Conservation (phyloP, 2,113 vertebrate genomes). For the Ploceus nigricollis region DNA sequence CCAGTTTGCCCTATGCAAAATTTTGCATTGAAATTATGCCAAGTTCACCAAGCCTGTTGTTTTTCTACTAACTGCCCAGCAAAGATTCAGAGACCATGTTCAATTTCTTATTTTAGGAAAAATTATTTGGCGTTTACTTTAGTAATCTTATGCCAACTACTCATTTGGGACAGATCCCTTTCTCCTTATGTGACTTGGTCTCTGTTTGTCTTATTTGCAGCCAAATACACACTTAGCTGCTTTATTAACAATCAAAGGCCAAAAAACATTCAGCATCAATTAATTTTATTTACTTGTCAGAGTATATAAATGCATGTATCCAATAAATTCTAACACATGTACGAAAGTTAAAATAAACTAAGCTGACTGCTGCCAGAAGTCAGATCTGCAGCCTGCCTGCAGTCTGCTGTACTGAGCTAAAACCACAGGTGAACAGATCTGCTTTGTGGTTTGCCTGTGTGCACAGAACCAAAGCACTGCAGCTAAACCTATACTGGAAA, state of each 20-base stretch:
- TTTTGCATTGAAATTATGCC: background rate
- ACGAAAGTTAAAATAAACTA: slow-evolving; percentile 22
- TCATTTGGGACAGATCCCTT: slow-evolving; percentile 21
- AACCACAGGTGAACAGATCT: background rate
- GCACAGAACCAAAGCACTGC: background rate
- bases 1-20: background rate
- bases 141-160: slow-evolving; percentile 3
- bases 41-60: slow-evolving; percentile 8
- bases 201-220: background rate
- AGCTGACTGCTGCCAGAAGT: background rate
- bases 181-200: background rate
- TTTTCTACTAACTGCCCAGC: slow-evolving; percentile 25
- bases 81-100: background rate
- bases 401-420: background rate
- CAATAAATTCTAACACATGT: slow-evolving; percentile 34
- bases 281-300: slow-evolving; percentile 38
- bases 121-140: slow-evolving; percentile 1
- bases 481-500: background rate
- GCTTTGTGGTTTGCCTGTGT: background rate
- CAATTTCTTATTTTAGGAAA: slow-evolving; percentile 15
- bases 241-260: slow-evolving; percentile 5
- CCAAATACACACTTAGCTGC: background rate
- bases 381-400: background rate
- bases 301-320: background rate
- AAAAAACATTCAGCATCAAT: slow-evolving; percentile 35